Base-by-base conservation (phyloP, 1,140 invertebrate genomes). In the Drosophila gunungcola region DNA sequence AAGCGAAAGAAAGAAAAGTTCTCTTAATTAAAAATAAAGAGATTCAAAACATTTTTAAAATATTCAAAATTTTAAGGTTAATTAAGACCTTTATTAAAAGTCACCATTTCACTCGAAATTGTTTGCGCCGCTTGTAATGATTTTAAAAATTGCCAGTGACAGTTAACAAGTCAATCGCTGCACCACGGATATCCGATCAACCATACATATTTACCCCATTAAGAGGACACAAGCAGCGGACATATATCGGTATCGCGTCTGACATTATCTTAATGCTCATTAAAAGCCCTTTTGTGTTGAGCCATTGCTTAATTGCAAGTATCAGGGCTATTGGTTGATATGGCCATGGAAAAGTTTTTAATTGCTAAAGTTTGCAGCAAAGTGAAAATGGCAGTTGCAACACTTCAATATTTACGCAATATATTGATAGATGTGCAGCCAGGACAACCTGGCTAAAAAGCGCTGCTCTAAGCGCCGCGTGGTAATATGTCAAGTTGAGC, bases 91-190 rank as follows among this genome's bases (percentile, higher is more conserved):
- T 16, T 9, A 3, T 51, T 4, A 2, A 1, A 45, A 16, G 34
- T 34, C 53, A 43, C 11, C 12, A n/a, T n/a, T 39, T 11, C 21
- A 9, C 16, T 3, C 6, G 4, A 0, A 9, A 13, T 11, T 25
- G 4, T 21, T 39, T 7, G 41, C 38, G 9, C 13, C 13, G 29
- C 32, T 27, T 54, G 3, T 13, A 62, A 13, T 12, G 42, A 27
- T 34, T 43, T 82, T 45, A 64, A 82, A 74, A 77, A 83, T 57
- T 83, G 48, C 38, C 74, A 51, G 56, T 73, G 72, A 52, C 79
- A 76, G 79, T 79, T 86, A 80, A 83, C 83, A 89, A 79, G 83
- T 79, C 86, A 89, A 86, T 81, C 70, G 54, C 51, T 60, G 65
- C 46, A 51, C 21, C 38, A 3, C 34, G 41, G 42, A 70, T 45